These are phyloP conservation scores for Patella caerulea DNA, from an alignment of 2,888 invertebrate genomes.

Conservation along the genomic window DNA sequence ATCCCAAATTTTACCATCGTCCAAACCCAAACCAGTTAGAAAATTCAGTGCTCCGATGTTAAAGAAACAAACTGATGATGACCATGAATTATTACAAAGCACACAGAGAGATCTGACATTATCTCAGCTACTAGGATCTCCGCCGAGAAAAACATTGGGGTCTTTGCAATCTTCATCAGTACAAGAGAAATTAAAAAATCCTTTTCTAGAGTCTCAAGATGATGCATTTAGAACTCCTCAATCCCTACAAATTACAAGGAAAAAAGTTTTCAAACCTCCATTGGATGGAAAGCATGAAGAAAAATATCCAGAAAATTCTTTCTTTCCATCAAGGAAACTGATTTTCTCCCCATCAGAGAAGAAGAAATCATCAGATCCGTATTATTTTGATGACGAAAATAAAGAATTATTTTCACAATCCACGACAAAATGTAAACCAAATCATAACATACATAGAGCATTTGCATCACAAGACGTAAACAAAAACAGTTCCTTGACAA, in stretches of 20 bases:
- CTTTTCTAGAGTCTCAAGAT: not conserved
- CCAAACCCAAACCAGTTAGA: not conserved
- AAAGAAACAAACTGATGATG: not conserved
- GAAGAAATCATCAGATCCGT: not conserved
- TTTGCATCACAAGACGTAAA: not conserved
- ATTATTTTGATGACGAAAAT: not conserved
- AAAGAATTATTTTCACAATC: not conserved
- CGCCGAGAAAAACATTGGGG: not conserved
- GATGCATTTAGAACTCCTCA: not conserved
- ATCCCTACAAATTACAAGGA: not conserved
- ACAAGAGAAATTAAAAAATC: not conserved
- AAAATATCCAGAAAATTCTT: not conserved
- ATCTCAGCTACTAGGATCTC: not conserved
- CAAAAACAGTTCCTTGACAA: not conserved
- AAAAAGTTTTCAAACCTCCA: not conserved
- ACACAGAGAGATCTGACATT: slow-evolving; percentile 1
- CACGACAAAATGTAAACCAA: not conserved
- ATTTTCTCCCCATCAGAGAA: not conserved
- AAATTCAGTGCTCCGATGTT: not conserved
- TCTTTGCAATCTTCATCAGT: not conserved
- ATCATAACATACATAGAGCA: not conserved
- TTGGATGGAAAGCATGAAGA: not conserved
- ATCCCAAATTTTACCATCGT: not conserved
- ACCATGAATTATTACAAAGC: not conserved
- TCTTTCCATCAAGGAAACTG: not conserved